Evolutionary conservation across 2,113 vertebrate genomes (phyloP).

Genomic region (Tragelaphus scriptus): DNA sequence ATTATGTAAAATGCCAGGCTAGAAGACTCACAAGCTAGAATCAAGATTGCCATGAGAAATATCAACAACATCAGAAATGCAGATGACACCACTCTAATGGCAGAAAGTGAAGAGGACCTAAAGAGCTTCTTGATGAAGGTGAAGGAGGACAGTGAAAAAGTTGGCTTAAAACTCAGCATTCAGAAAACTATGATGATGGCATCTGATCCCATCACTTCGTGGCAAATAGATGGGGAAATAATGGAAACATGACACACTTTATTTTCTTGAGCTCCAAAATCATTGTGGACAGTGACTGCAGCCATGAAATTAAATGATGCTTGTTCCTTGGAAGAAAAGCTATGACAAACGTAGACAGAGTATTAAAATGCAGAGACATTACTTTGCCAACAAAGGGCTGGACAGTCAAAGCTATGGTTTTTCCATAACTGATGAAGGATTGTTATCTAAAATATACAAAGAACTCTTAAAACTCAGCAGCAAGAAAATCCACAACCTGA

Average conservation of each 20-base stretch:
- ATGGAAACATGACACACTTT: background rate
- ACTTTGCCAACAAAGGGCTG: background rate
- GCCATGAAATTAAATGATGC: background rate
- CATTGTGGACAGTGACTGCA: background rate
- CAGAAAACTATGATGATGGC: background rate
- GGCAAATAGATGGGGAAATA: background rate
- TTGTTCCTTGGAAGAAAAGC: background rate
- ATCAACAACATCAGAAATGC: background rate
- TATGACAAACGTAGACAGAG: background rate
- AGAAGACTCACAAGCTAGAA: background rate
- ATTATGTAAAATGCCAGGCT: background rate
- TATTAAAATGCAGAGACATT: background rate
- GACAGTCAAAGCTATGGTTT: background rate
- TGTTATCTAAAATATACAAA: background rate
- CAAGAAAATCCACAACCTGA: background rate
- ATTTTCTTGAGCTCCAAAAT: background rate
- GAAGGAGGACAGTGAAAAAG: background rate
- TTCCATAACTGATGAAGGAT: background rate
- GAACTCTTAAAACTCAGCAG: background rate
- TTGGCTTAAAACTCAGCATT: background rate
- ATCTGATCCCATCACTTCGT: background rate
- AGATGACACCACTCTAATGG: background rate
- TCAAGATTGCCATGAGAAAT: background rate
- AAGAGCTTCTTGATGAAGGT: background rate
- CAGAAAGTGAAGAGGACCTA: background rate